Evolutionary conservation across 2,113 vertebrate genomes (phyloP), one percentile per base, ranked within the genome.

Genomic region (Notiomystis cincta): DNA sequence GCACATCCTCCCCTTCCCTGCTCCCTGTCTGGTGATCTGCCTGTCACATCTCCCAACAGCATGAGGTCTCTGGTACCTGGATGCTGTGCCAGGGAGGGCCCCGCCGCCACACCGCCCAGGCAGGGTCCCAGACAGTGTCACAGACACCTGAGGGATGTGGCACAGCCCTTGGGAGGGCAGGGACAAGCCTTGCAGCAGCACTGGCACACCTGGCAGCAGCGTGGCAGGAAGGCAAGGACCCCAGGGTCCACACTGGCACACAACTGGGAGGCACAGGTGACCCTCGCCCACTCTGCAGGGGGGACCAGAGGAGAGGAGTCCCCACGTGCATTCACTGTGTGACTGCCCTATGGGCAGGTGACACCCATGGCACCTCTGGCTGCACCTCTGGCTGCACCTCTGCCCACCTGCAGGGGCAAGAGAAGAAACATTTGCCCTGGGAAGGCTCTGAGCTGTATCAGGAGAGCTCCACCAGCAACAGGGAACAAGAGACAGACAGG

Each of bases 31-130:
- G 33, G 5, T 33, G 44, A 22, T 14, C 20, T 40, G 42, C 4
- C 3, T 38, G 56, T n/a, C 58, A 38, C 4, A 2, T 19, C 77
- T 40, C 10, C 47, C 37, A 35, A 0, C 3, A 4, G 20, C 9
- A n/a, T 0, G 3, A 82, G 24, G 3, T 19, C 16, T 23, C n/a
- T 15, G 66, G 11, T 13, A 23, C 4, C 19, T 27, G 37, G 27
- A 9, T 42, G 56, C 53, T 35, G 2, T 10, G 7, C 33, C 50
- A 35, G 24, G 17, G 28, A 81, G 21, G 15, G 64, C 12, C n/a
- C n/a, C 7, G 2, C 15, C 22, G 7, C 10, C 3, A 0, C 7
- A 27, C 21, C 21, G 48, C 44, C n/a, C 35, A 18, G 20, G 25
- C 33, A 45, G 60, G 25, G 37, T 24, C 51, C 15, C n/a, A 56